A percentile compares a stretch with the other conserved stretches of the same genome.
Evolutionary conservation across 2,113 vertebrate genomes (phyloP).

Genomic region (Apeltes quadracus): DNA sequence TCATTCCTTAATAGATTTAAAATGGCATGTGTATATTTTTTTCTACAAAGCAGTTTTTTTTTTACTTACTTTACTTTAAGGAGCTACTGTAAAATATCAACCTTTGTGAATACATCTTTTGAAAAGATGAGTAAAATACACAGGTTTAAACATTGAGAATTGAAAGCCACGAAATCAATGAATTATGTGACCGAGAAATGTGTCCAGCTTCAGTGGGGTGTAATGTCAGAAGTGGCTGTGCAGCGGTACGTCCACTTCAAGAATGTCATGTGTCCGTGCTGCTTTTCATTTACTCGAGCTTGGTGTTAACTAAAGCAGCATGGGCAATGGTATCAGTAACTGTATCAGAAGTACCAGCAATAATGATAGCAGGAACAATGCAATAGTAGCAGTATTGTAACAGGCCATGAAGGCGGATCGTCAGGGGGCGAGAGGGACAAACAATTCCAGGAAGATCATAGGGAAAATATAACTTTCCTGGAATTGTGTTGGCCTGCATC

Average conservation of each 20-base stretch:
- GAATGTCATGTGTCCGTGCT: constrained; percentile 18
- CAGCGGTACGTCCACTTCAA: constrained; percentile 11
- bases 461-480: constrained; percentile 89
- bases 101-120: background rate
- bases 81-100: background rate
- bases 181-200: background rate
- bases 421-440: constrained; percentile 80
- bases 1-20: background rate
- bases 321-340: constrained; percentile 84
- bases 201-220: constrained; percentile 4
- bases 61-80: background rate
- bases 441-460: constrained; percentile 88
- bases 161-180: background rate
- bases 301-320: constrained; percentile 78
- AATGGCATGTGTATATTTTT: background rate
- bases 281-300: constrained; percentile 65
- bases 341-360: constrained; percentile 84
- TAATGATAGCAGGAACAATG: constrained; percentile 85
- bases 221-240: constrained; percentile 15
- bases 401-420: constrained; percentile 79
- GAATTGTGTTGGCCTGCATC: constrained; percentile 82
- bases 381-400: constrained; percentile 84
- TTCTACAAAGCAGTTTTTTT: background rate
- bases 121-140: background rate
- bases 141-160: background rate